Evolutionary conservation across 1,140 invertebrate species (phyloP).

Genomic region (Drosophila seguyi): DNA sequence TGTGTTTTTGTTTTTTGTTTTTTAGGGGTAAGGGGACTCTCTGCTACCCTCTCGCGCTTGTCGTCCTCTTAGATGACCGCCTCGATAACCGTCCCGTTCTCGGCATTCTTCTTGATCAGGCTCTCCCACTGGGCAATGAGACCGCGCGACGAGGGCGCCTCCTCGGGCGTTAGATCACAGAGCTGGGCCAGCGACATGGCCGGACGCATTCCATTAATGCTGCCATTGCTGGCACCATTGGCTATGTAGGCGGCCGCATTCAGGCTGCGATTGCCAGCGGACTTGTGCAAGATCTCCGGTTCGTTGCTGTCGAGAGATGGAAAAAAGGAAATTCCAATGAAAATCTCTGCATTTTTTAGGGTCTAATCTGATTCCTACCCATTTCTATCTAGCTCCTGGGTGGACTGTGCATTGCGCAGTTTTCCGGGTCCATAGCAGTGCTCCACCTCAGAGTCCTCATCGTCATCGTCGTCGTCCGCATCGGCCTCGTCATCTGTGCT

Average conservation of each 20-base stretch:
- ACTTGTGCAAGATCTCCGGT: conserved; percentile 50
- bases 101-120: conserved; percentile 87
- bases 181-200: conserved; percentile 87
- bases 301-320: conserved; percentile 40
- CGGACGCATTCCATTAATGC: conserved; percentile 86
- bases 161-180: conserved; percentile 86
- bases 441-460: conserved; percentile 87
- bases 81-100: conserved; percentile 60
- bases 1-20: no score
- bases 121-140: conserved; percentile 88
- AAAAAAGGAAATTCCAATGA: background rate
- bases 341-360: background rate
- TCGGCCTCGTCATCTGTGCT: conserved; percentile 74
- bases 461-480: conserved; percentile 77
- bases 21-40: background rate
- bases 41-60: background rate
- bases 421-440: conserved; percentile 87
- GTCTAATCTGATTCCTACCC: conserved; percentile 17
- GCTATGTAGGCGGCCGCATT: conserved; percentile 46
- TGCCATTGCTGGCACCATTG: conserved; percentile 41
- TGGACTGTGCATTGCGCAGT: conserved; percentile 87
- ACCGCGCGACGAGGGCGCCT: conserved; percentile 87
- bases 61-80: conserved; percentile 49
- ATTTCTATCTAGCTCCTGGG: conserved; percentile 86
- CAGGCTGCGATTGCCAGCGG: conserved; percentile 62